A percentile compares a stretch with the other conserved stretches of the same genome.
Evolutionary conservation across 2,797 vertebrate genomes (phyloP).

Genomic region (Clarias laeviceps): DNA sequence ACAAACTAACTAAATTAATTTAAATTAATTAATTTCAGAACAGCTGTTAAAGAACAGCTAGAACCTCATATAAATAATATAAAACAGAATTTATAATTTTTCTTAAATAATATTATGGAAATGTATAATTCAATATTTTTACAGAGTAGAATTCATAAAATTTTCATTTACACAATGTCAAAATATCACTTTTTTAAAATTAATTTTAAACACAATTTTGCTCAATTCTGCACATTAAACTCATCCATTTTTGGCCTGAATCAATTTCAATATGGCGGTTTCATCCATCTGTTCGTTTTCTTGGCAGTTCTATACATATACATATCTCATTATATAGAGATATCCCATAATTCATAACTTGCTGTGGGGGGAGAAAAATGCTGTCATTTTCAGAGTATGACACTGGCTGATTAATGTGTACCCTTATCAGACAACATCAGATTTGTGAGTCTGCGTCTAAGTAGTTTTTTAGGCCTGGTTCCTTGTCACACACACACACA

Average conservation of each 20-base stretch:
- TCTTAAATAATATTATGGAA: neutral
- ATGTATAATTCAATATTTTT: neutral
- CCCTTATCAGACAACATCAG: constrained; percentile 43
- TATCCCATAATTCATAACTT: constrained; percentile 16
- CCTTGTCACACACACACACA: constrained; percentile 14
- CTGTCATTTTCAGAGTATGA: constrained; percentile 5
- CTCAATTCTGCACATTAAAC: neutral
- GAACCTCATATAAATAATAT: neutral
- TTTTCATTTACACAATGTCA: neutral
- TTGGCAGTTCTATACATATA: neutral
- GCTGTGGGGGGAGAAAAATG: neutral
- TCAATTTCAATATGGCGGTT: neutral
- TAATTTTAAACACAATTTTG: neutral
- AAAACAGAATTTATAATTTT: neutral
- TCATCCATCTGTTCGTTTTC: constrained; percentile 1
- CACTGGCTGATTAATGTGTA: constrained; percentile 25
- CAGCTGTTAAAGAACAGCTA: neutral
- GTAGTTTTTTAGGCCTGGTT: constrained; percentile 10
- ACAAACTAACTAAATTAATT: no score
- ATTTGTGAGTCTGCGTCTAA: constrained; percentile 23
- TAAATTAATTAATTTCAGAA: neutral
- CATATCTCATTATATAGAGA: neutral
- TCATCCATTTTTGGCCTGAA: neutral
- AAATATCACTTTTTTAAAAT: neutral
- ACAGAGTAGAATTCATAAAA: neutral